Evolutionary conservation across 2,888 invertebrate species (phyloP), one percentile per base, ranked within the genome.

Genomic region (Leptinotarsa haldemani): DNA sequence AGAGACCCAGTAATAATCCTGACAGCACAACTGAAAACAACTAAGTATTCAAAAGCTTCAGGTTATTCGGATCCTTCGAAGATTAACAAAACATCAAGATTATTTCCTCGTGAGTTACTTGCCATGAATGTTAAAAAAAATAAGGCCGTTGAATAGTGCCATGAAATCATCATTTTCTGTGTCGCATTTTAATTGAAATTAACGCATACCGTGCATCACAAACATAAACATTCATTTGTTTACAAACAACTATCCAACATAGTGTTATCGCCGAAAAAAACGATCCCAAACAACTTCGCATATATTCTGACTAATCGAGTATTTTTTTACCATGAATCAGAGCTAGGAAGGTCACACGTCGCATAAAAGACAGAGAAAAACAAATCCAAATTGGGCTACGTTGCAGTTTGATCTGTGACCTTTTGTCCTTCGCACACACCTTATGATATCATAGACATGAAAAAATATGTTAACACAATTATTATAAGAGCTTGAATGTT

Each of bases 351-450:
- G 61, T 40, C 40, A 61, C n/a, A 61, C 40, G 61, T 25, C 30
- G 61, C 40, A 40, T 61, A n/a, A 40, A n/a, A 61, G 40, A 9
- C 40, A 2, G n/a, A 61, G 61, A 61, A 61, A 58, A 61, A 61
- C 61, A 61, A 61, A n/a, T 61, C 61, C 61, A 40, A 61, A 61
- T 61, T 61, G 61, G 61, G 61, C 61, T 30, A 5, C 18, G 61
- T 13, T 61, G 61, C 25, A 61, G n/a, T 40, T 61, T 61, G 61
- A 61, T 61, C 61, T 40, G 9, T n/a, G 61, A 61, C 61, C 61
- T 61, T 61, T 30, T 61, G 61, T 61, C 61, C 61, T 61, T 61
- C 40, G 61, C 61, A 18, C 61, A 61, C 9, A 40, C 40, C 30
- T 61, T 61, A 61, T 61, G 61, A 61, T 61, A 40, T 61, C 61